phyloP scores from a whole-genome alignment of 2,797 vertebrate species.

The Microchirus variegatus region DNA sequence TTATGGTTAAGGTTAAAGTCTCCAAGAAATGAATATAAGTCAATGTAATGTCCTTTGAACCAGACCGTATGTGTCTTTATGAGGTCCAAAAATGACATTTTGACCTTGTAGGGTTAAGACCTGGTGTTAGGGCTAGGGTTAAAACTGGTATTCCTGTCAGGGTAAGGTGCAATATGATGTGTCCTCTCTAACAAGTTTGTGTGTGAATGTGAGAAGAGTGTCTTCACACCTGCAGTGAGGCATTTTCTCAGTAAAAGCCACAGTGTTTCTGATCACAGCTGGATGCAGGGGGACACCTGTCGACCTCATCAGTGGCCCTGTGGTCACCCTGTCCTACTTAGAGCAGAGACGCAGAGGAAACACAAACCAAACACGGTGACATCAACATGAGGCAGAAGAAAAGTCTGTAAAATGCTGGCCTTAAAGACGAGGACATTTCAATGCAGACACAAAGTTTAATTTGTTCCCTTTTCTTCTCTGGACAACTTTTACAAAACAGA shows the following conservation, averaged over 20 bases:
- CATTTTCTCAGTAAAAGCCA: constrained; percentile 64
- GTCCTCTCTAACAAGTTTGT: background rate
- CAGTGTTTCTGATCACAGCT: constrained; percentile 63
- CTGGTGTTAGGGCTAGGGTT: no score
- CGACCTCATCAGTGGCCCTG: constrained; percentile 34
- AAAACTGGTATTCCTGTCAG: no score
- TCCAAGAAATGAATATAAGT: no score
- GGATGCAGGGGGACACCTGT: constrained; percentile 62
- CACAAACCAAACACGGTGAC: background rate
- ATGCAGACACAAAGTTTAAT: no score
- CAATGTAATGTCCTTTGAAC: no score
- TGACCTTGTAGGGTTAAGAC: no score
- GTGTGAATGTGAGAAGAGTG: constrained; percentile 10
- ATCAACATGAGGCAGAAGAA: background rate
- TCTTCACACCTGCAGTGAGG: constrained; percentile 12
- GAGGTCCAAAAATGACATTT: no score
- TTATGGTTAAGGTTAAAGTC: no score
- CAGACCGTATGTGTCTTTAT: no score
- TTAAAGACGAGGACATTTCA: background rate
- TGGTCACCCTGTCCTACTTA: constrained; percentile 66
- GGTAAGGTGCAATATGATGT: no score
- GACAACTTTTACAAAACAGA: no score
- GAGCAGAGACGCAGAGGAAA: constrained; percentile 22
- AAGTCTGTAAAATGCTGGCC: background rate
- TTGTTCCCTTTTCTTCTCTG: no score